A percentile compares a stretch with the other conserved stretches of the same genome.
Evolutionary conservation across 2,797 vertebrate genomes (phyloP).

Genomic region (Rachycentron canadum): DNA sequence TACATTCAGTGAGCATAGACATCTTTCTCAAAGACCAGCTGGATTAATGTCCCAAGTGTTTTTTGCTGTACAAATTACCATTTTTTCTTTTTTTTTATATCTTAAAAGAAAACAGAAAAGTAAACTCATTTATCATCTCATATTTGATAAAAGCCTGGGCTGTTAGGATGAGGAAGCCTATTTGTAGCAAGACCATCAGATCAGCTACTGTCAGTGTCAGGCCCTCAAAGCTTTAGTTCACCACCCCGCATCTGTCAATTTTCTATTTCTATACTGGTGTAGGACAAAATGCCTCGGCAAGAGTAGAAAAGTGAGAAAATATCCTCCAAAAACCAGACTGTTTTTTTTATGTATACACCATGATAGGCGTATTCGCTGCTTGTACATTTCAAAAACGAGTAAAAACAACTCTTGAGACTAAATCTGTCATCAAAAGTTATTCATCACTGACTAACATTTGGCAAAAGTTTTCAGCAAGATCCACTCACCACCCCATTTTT

Average conservation of each 20-base stretch:
- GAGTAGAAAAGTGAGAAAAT: neutral
- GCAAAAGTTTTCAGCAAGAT: slow-evolving; percentile 20
- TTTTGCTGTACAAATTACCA: slow-evolving; percentile 4
- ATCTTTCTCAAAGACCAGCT: slow-evolving; percentile 16
- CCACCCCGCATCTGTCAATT: slow-evolving; percentile 10
- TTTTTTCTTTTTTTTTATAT: neutral
- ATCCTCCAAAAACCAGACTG: neutral
- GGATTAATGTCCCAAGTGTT: slow-evolving; percentile 19
- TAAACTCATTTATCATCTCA: neutral
- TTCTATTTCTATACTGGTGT: slow-evolving; percentile 22
- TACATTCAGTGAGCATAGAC: slow-evolving; percentile 31
- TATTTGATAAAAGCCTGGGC: slow-evolving; percentile 16
- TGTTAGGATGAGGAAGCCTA: slow-evolving; percentile 26
- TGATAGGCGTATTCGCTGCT: neutral
- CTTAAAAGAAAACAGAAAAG: slow-evolving; percentile 5
- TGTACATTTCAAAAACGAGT: slow-evolving; percentile 8
- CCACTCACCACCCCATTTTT: slow-evolving; percentile 13
- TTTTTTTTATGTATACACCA: neutral
- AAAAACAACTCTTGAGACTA: slow-evolving; percentile 7
- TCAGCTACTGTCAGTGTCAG: slow-evolving; percentile 44
- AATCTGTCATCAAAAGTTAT: slow-evolving; percentile 24
- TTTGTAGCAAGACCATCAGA: slow-evolving; percentile 32
- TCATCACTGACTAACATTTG: slow-evolving; percentile 18
- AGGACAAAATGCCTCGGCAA: slow-evolving; percentile 8
- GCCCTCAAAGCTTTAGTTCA: slow-evolving; percentile 32